A percentile compares a stretch with the other conserved stretches of the same genome.
Evolutionary conservation across 2,797 vertebrate genomes (phyloP).

Genomic region (Selene dorsalis): DNA sequence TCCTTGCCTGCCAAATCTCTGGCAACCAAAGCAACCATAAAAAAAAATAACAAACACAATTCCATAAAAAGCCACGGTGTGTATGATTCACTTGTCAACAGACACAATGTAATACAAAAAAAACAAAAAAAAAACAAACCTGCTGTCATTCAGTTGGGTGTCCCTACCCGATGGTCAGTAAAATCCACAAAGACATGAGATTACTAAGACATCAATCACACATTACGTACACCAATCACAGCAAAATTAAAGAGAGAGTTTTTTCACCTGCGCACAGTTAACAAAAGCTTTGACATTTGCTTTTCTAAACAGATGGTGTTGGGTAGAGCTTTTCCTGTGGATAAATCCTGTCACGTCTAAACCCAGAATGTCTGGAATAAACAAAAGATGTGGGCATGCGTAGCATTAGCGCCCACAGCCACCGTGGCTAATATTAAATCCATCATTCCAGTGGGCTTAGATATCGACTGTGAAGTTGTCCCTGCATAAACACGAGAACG

Average conservation of each 20-base stretch:
- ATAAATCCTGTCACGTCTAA: slow-evolving; percentile 13
- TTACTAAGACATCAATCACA: slow-evolving; percentile 30
- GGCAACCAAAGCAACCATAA: slow-evolving; percentile 35
- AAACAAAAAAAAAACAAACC: background rate
- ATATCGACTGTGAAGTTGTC: background rate
- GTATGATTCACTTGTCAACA: slow-evolving; percentile 28
- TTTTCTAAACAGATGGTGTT: slow-evolving; percentile 11
- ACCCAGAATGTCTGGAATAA: slow-evolving; percentile 21
- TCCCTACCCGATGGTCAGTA: slow-evolving; percentile 60
- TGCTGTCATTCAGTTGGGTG: slow-evolving; percentile 30
- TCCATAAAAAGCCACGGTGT: slow-evolving; percentile 2
- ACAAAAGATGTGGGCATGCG: slow-evolving; percentile 17
- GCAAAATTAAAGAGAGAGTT: slow-evolving; percentile 3
- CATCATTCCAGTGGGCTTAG: slow-evolving; percentile 1
- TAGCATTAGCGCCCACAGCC: background rate
- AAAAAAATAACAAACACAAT: slow-evolving; percentile 4
- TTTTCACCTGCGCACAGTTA: slow-evolving; percentile 18
- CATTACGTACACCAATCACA: slow-evolving; percentile 5
- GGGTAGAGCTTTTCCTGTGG: slow-evolving; percentile 15
- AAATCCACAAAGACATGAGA: slow-evolving; percentile 37
- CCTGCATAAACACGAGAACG: background rate
- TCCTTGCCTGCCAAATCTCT: slow-evolving; percentile 32
- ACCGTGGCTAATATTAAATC: slow-evolving; percentile 1
- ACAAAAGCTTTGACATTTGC: slow-evolving; percentile 23
- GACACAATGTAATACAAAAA: slow-evolving; percentile 26